These are phyloP conservation scores for Athalia circularis DNA, from an alignment of 2,888 invertebrate genomes.

Conservation along the genomic window DNA sequence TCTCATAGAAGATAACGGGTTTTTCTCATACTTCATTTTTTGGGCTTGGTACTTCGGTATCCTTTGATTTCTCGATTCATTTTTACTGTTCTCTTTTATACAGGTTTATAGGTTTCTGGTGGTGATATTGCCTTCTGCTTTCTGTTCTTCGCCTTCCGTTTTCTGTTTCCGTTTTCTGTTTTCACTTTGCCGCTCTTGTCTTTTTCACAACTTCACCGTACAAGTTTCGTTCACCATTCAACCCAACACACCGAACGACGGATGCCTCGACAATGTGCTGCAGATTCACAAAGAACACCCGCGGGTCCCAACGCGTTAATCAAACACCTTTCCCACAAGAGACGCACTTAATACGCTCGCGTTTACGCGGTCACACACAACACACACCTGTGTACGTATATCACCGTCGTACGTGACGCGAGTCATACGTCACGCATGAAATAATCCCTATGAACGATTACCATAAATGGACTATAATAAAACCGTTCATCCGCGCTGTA, in stretches of 20 bases:
- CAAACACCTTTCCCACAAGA: conserved; percentile 50
- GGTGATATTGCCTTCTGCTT: conserved; percentile 19
- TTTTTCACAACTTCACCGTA: conserved; percentile 22
- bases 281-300: conserved; percentile 57
- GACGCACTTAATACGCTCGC: background rate
- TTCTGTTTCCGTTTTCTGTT: conserved; percentile 23
- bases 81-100: conserved; percentile 33
- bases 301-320: conserved; percentile 53
- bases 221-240: conserved; percentile 11
- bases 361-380: background rate
- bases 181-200: background rate
- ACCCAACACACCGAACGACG: conserved; percentile 16
- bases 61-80: conserved; percentile 39
- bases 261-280: conserved; percentile 49
- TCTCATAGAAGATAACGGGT: conserved; percentile 41
- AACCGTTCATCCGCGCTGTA: too few species aligned
- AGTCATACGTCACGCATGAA: too few species aligned
- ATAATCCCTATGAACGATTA: too few species aligned
- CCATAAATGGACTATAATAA: too few species aligned
- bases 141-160: conserved; percentile 13
- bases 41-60: conserved; percentile 29
- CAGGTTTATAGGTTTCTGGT: background rate
- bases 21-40: conserved; percentile 12
- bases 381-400: too few species aligned
- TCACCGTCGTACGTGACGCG: too few species aligned